Evolutionary conservation across 2,113 vertebrate genomes (phyloP), one percentile per base, ranked within the genome.

Genomic region (Delphinus delphis): DNA sequence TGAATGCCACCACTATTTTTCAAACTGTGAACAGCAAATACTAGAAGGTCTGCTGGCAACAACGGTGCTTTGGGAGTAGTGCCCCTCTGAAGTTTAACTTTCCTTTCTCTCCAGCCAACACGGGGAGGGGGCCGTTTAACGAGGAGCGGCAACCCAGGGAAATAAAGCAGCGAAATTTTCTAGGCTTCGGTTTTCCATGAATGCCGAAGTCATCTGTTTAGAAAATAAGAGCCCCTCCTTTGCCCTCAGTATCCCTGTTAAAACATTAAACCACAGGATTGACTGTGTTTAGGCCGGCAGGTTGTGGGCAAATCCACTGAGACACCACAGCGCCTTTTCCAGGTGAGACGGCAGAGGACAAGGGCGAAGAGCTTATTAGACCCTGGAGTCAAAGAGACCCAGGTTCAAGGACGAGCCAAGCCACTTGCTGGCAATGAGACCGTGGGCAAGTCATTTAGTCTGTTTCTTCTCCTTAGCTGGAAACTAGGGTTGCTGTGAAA

Each of bases 201-300:
- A 93, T 90, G 95, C 81, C 89, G 58, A n/a, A 90, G 80, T 41
- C 88, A 71, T 91, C 87, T 95, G 95, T 97, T 97, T 94, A 84
- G 86, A 67, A 96, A 97, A 70, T 18, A 83, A 41, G 93, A 38
- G 81, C 80, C 93, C 91, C 95, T 95, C 93, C 96, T 95, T 77
- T 85, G 84, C 90, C 70, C 71, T 73, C 44, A 84, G 84, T 92
- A 73, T 33, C 44, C 63, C 71, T 36, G 50, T 60, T 47, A 70
- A 90, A 93, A 97, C 62, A 93, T 15, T 33, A 74, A 91, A 85
- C 71, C 94, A 14, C 47, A 77, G 67, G 88, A 65, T 25, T 58
- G 80, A 80, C 18, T 87, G 77, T 93, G 87, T 80, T 38, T 14
- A 55, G 86, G 89, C 82, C 50, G 84, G 93, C 76, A 86, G 89